Conservation (phyloP, 2,797 vertebrate species). For the Peromyscus nudipes region DNA sequence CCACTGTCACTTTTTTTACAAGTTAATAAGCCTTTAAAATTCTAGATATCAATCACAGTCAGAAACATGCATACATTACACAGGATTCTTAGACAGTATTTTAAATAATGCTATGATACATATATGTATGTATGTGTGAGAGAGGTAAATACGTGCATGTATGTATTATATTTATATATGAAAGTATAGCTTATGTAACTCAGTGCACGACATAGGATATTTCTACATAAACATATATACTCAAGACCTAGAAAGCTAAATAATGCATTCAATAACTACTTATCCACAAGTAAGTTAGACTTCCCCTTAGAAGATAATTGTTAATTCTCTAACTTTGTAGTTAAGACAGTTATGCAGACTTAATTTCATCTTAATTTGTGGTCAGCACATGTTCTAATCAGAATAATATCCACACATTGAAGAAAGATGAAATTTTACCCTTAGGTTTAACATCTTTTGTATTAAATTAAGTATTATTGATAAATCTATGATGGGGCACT, state of each 20-base stretch:
- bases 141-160: too few relatives aligned
- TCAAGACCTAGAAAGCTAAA: not conserved
- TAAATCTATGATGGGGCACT: not conserved
- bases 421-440: not conserved
- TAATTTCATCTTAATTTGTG: not conserved
- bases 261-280: not conserved
- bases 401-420: not conserved
- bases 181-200: not conserved
- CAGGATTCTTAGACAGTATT: not conserved
- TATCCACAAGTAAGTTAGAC: not conserved
- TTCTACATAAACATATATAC: not conserved
- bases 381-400: not conserved
- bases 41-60: not conserved
- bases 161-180: not conserved
- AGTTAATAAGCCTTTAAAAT: conserved; percentile 57
- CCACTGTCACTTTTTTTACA: not conserved
- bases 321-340: conserved; percentile 7
- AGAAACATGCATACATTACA: not conserved
- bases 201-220: not conserved
- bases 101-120: not conserved
- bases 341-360: not conserved
- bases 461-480: not conserved
- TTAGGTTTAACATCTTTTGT: not conserved
- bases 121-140: not conserved
- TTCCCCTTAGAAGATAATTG: not conserved